Percentiles rank a stretch among this genome's conserved stretches.
Evolutionary conservation across 2,888 invertebrate species (phyloP).

Genomic region (Spilarctia lutea): DNA sequence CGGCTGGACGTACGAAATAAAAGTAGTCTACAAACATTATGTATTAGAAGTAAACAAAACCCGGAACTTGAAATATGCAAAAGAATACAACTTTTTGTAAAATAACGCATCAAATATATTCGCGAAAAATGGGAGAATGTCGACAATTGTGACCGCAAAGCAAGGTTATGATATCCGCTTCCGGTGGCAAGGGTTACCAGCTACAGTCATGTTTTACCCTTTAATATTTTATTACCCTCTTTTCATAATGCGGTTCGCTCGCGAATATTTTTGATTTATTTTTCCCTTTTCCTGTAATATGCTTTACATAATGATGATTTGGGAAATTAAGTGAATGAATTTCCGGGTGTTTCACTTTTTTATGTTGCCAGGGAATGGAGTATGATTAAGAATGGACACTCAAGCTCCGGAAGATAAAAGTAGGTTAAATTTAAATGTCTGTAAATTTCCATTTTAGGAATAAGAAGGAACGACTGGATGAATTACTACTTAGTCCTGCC

Average conservation of each 20-base stretch:
- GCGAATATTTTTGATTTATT: conserved; percentile 55
- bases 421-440: no score
- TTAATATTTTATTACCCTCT: conserved; percentile 58
- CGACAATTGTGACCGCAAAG: conserved; percentile 59
- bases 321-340: conserved; percentile 42
- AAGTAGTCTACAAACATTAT: no score
- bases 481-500: no score
- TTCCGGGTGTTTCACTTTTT: conserved; percentile 39
- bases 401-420: not conserved
- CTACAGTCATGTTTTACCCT: conserved; percentile 62
- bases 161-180: conserved; percentile 68
- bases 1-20: no score
- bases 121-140: conserved; percentile 56
- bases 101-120: conserved; percentile 33
- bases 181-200: conserved; percentile 62
- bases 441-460: not conserved
- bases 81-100: conserved; percentile 31
- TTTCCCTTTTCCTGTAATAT: conserved; percentile 45
- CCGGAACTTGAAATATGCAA: conserved; percentile 18
- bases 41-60: conserved; percentile 1
- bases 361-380: conserved; percentile 19
- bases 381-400: conserved; percentile 8
- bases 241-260: conserved; percentile 47
- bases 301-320: conserved; percentile 53
- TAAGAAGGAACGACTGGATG: not conserved